Evolutionary conservation across 2,888 invertebrate species (phyloP), one percentile per base, ranked within the genome.

Genomic region (Eupsilia transversa): DNA sequence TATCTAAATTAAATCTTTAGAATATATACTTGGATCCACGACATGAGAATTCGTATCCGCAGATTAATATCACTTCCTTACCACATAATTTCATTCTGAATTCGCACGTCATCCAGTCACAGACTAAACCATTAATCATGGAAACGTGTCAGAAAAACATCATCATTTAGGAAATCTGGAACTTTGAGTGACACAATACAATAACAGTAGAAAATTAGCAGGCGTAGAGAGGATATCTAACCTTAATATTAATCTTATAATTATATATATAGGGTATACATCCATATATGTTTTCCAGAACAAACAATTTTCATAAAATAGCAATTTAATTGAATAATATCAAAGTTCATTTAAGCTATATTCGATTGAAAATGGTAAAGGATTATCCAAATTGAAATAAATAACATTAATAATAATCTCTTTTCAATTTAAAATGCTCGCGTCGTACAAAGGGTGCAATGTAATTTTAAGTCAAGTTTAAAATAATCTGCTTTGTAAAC

Each of bases 191-290:
- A 72, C 77, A 77, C 78, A 74, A 72, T 82, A 79, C 76, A 77
- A 86, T 43, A 77, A 75, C 75, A 77, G 75, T 82, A 79, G 79
- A 72, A 77, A 79, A 73, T 80, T 56, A 70, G 72, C 80, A 74
- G 66, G 67, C 57, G 10, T 63, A 80, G 76, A 80, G 74, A 86
- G 79, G 64, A 17, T 72, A 65, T 77, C 77, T 80, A 79, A 76
- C 20, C 80, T 83, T 86, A 87, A 60, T 54, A 65, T 54, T 83
- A 79, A 63, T 73, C 77, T 82, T 85, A 86, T 4, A 63, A 56
- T 52, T 82, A 84, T 2, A 71, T 80, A 75, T 63, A 79, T 78
- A 79, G 63, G 63, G 76, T 86, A 84, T 82, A 87, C 84, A 83
- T 83, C 63, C 60, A 84, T 82, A 76, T 72, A 79, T 79, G 38